Base-by-base conservation (phyloP, 92 coral and sea anemone species). In the Scolanthus callimorphus region DNA sequence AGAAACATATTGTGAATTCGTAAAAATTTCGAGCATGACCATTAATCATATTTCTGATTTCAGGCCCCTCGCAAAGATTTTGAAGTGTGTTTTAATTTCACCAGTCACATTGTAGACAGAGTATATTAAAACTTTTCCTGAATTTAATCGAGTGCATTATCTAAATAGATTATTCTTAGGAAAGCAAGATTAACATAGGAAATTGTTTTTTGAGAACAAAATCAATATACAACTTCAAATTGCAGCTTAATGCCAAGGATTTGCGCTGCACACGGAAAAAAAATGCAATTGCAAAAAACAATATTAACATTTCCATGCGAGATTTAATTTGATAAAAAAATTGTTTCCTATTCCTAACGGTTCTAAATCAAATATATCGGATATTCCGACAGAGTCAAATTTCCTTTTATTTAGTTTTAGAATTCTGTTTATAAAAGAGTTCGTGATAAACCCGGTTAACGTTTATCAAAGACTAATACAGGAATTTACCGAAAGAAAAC, bases 311-410 rank as follows among this genome's bases (percentile, higher is more conserved):
- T 9, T 9, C 4, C 52, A 6, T 20, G 52, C 22, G 52, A 46
- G 12, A 20, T 46, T 19, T 9, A 34, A 46, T 9, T 9, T 46
- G 52, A 46, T 46, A 46, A 46, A 46, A 46, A 34, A 46, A 4
- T 11, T 46, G 52, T 46, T 46, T 46, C 52, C 52, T 46, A 9
- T 9, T 19, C 17, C 52, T 46, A 19, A 46, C 52, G 11, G 52
- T 46, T 46, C 19, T 9, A 46, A 46, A 19, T 19, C 22, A 46
- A 46, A 46, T 46, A n/a, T n/a, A 46, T 9, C 52, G 52, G 52
- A 46, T 46, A 20, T 46, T 10, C 52, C 52, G 52, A 46, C 52
- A 11, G 23, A 46, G 52, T 46, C 52, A 46, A 46, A 46, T 46
- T 46, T 46, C 52, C 52, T 20, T 19, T 34, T 46, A 46, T 9